Evolutionary conservation across 2,797 vertebrate species (phyloP), one percentile per base, ranked within the genome.

Genomic region (Crypturellus tataupa): DNA sequence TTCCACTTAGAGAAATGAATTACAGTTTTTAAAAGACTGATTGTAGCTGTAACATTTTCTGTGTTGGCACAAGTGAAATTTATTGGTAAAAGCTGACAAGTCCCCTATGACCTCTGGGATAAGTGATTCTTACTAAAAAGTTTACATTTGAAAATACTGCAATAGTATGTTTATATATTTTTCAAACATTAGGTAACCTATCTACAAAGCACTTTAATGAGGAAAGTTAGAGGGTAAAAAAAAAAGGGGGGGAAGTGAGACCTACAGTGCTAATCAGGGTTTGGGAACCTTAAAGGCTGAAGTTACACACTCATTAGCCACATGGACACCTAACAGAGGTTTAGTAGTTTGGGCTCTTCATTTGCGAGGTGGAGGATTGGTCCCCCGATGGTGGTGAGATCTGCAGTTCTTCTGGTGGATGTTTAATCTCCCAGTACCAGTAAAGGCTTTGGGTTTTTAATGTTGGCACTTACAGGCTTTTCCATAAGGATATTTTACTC

Each of bases 321-420:
- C 0, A 0, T 3, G 6, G 23, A 51, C 16, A 59, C 9, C 25
- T 59, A n/a, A 49, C 1, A 47, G 25, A 14, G 51, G 2, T n/a
- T 23, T n/a, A 51, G 64, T 8, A 63, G 40, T 20, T 80, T 59
- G 40, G 59, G 27, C n/a, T 73, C 15, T 35, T 18, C 59, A 31
- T 27, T 68, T 27, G 14, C 56, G 9, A 24, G 7, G 20, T 93
- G 59, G 39, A 80, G 12, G 47, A 37, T 1, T 23, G 24, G 21
- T 44, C 7, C 12, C 18, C 17, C 10, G 12, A 33, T 0, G 8
- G 19, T 20, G 16, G 25, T 19, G 15, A 58, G 13, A 10, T 39
- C 21, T 1, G 31, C 31, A 3, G 16, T 63, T 69, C 70, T 77
- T 62, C 69, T 59, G 49, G 10, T 9, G 6, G 14, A 17, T 37